A percentile compares a stretch with the other conserved stretches of the same genome.
Conservation (phyloP, 2,113 vertebrate genomes). For the Haliaeetus leucogaster region DNA sequence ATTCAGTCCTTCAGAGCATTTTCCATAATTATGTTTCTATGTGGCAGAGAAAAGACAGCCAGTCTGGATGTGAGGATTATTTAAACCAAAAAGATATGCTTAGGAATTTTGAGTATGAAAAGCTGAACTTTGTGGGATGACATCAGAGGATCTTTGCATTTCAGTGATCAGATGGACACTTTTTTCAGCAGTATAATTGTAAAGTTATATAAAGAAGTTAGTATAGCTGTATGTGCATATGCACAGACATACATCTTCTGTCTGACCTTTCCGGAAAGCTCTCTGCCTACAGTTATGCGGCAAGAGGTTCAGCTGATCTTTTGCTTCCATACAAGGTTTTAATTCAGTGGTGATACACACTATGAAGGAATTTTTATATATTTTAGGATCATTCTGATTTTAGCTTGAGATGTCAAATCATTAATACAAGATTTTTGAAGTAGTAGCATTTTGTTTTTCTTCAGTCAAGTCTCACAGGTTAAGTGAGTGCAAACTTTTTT, state of each 20-base stretch:
- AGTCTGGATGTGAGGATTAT: background rate
- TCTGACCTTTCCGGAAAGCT: background rate
- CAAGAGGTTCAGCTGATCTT: background rate
- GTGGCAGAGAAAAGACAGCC: background rate
- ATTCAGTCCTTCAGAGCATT: background rate
- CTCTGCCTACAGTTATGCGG: background rate
- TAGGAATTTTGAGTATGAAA: background rate
- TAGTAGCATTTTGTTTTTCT: background rate
- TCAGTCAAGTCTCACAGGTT: background rate
- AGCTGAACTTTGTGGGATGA: background rate
- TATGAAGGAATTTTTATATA: background rate
- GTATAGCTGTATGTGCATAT: background rate
- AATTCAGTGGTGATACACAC: background rate
- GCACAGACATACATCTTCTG: background rate
- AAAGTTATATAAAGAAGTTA: background rate
- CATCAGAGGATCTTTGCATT: background rate
- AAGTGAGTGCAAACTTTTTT: background rate
- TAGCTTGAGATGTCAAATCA: background rate
- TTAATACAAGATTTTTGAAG: background rate
- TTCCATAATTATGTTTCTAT: background rate
- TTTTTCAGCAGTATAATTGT: background rate
- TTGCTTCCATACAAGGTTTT: background rate
- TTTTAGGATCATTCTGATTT: background rate
- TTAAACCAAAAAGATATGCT: background rate
- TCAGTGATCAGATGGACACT: background rate